Conservation (phyloP, 2,888 invertebrate species). For the Chaitophorus viminalis region DNA sequence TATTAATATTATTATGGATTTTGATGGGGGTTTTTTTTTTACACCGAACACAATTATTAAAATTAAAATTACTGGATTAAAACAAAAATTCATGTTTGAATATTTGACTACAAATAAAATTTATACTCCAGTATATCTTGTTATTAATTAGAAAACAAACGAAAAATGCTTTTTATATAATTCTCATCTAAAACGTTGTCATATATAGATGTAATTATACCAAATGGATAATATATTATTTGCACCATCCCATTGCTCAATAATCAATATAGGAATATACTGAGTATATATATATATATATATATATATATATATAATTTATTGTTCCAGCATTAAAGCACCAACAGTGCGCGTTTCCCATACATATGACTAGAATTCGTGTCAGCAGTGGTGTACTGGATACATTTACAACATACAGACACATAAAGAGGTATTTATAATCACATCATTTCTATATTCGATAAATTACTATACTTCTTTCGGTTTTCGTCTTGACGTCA, state of each 20-base stretch:
- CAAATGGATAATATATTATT: slow-evolving; percentile 15
- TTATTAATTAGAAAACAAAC: neutral
- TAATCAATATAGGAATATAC: neutral
- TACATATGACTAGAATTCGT: neutral
- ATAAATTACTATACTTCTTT: neutral
- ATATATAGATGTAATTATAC: neutral
- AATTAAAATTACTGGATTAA: neutral
- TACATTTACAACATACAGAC: neutral
- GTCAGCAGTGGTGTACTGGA: neutral
- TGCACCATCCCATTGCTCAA: too few relatives aligned
- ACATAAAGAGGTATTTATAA: neutral
- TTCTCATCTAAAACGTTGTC: neutral
- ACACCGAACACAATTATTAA: too few relatives aligned
- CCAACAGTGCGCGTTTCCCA: neutral
- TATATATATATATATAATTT: too few relatives aligned
- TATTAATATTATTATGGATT: too few relatives aligned
- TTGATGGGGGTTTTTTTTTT: too few relatives aligned
- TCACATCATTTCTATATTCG: neutral
- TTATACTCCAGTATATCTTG: too few relatives aligned
- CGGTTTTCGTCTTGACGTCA: neutral
- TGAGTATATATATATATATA: too few relatives aligned
- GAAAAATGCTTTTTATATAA: neutral
- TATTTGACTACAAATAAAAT: too few relatives aligned
- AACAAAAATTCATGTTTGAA: neutral
- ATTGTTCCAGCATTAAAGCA: neutral